Conservation (phyloP, 2,113 vertebrate genomes). For the Glaucidium brasilianum region DNA sequence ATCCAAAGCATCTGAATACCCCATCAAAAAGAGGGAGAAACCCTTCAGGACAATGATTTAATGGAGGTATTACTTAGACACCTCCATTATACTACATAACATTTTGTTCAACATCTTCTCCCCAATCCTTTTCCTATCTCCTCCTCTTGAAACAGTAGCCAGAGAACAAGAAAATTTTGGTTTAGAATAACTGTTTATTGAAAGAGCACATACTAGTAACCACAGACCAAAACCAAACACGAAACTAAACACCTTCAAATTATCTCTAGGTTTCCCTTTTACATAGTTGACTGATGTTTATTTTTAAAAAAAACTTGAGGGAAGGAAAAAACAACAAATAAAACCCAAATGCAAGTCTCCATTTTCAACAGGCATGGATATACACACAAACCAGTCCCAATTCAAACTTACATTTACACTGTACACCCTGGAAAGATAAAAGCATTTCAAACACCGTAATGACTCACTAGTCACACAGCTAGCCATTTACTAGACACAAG, state of each 20-base stretch:
- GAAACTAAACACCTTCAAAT: not conserved
- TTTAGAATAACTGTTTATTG: not conserved
- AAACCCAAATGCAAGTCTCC: not conserved
- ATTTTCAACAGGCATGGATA: not conserved
- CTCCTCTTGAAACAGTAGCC: not conserved
- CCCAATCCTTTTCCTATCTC: not conserved
- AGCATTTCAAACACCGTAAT: not conserved
- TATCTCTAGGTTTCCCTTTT: not conserved
- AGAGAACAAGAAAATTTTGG: not conserved
- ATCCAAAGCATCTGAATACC: not conserved
- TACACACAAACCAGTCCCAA: not conserved
- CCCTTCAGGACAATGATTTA: not conserved
- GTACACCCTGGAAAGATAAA: not conserved
- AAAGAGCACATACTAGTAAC: not conserved
- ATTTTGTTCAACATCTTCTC: not conserved
- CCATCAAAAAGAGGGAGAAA: not conserved
- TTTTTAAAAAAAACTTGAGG: not conserved
- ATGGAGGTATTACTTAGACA: not conserved
- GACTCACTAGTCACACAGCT: not conserved
- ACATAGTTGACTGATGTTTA: not conserved
- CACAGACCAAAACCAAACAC: not conserved
- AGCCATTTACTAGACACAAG: not conserved
- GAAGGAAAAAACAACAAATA: not conserved
- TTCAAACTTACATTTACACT: not conserved
- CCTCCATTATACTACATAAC: not conserved